These are phyloP conservation scores for Acomys russatus DNA, from an alignment of 2,797 vertebrate species.

Conservation along the genomic window DNA sequence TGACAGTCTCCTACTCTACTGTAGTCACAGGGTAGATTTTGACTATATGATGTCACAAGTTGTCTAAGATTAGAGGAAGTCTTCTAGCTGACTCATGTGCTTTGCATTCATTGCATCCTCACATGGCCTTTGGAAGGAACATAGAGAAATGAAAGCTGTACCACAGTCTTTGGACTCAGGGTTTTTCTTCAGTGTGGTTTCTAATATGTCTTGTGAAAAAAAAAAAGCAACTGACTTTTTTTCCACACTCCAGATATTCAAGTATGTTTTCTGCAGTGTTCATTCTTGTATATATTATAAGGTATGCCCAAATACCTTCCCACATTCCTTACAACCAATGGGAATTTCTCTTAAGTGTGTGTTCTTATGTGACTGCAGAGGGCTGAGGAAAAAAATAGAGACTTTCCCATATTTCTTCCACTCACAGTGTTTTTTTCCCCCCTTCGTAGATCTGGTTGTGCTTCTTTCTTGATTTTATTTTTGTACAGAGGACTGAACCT, in stretches of 20 bases:
- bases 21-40: background rate
- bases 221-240: conserved; percentile 74
- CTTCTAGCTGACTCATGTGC: background rate
- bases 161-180: conserved; percentile 65
- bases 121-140: conserved; percentile 74
- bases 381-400: conserved; percentile 73
- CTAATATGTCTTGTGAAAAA: conserved; percentile 75
- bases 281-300: conserved; percentile 71
- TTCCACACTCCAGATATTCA: conserved; percentile 77
- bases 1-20: background rate
- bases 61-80: background rate
- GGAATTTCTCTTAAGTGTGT: conserved; percentile 74
- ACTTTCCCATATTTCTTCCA: conserved; percentile 77
- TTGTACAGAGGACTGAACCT: background rate
- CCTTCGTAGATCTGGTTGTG: conserved; percentile 70
- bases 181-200: conserved; percentile 75
- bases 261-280: conserved; percentile 76
- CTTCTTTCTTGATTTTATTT: background rate
- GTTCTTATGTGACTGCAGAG: conserved; percentile 74
- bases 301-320: conserved; percentile 74
- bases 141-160: conserved; percentile 65
- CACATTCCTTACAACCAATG: conserved; percentile 75
- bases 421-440: conserved; percentile 72
- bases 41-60: background rate
- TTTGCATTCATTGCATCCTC: conserved; percentile 53